Evolutionary conservation across 2,888 invertebrate species (phyloP).

Genomic region (Parasteatoda lunata): DNA sequence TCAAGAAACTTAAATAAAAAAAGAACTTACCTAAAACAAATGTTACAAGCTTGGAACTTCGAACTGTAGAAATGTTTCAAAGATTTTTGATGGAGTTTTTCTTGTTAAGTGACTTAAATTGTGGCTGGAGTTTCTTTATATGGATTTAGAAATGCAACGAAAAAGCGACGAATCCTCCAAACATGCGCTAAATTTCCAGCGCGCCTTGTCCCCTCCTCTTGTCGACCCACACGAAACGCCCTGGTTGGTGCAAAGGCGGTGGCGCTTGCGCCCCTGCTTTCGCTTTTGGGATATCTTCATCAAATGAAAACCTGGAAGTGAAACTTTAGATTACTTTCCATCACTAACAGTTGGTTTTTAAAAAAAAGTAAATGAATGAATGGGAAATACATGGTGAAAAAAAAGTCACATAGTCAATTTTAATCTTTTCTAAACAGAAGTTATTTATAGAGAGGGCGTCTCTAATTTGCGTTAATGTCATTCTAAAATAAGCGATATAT

Average conservation of each 20-base stretch:
- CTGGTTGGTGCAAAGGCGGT: neutral
- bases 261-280: neutral
- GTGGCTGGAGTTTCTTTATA: neutral
- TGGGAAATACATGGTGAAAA: neutral
- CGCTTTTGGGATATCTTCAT: neutral
- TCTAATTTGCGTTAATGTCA: too few species aligned
- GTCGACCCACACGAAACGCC: neutral
- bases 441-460: too few species aligned
- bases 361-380: neutral
- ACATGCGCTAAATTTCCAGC: neutral
- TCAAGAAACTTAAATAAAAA: too few species aligned
- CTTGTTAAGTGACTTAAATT: neutral
- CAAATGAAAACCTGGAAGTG: neutral
- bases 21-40: too few species aligned
- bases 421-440: too few species aligned
- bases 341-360: neutral
- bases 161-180: neutral
- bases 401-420: neutral
- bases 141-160: neutral
- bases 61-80: too few species aligned
- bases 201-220: neutral
- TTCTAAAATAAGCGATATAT: too few species aligned
- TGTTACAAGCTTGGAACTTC: too few species aligned
- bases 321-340: constrained; percentile 1
- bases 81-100: neutral